Evolutionary conservation across 2,797 vertebrate genomes (phyloP).

Genomic region (Paratrypauchen microcephalus): DNA sequence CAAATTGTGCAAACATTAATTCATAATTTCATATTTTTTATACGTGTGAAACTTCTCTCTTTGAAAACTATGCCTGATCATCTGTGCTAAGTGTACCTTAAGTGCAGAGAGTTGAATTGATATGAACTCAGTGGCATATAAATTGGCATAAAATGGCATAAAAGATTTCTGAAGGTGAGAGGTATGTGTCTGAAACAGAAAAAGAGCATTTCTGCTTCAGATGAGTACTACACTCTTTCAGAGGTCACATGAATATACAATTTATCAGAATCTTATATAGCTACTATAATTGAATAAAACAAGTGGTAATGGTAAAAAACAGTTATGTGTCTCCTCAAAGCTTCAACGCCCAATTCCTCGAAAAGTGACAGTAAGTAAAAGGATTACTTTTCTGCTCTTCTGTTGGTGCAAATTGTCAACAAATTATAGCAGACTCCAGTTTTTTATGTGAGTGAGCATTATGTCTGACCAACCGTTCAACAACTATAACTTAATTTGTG

Average conservation of each 20-base stretch:
- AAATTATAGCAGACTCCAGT: no score
- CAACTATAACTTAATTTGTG: background rate
- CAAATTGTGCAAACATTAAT: background rate
- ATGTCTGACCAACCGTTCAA: background rate
- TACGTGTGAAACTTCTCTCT: background rate
- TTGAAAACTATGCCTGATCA: background rate
- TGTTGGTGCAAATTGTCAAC: no score
- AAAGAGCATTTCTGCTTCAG: slow-evolving; percentile 19
- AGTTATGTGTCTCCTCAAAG: no score
- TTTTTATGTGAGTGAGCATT: no score
- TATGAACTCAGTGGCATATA: background rate
- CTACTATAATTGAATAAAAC: background rate
- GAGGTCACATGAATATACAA: background rate
- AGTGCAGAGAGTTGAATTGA: background rate
- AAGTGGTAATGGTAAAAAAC: no score
- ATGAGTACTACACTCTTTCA: slow-evolving; percentile 19
- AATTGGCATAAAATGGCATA: no score
- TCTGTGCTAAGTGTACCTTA: background rate
- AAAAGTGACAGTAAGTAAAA: no score
- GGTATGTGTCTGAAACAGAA: slow-evolving; percentile 14
- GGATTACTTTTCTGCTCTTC: no score
- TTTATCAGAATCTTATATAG: background rate
- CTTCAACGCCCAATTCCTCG: no score
- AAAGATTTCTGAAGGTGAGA: slow-evolving; percentile 6
- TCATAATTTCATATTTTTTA: background rate